Percentiles rank a stretch among this genome's conserved stretches.
phyloP scores from a whole-genome alignment of 2,797 vertebrate species.

The Gallinago stenura region DNA sequence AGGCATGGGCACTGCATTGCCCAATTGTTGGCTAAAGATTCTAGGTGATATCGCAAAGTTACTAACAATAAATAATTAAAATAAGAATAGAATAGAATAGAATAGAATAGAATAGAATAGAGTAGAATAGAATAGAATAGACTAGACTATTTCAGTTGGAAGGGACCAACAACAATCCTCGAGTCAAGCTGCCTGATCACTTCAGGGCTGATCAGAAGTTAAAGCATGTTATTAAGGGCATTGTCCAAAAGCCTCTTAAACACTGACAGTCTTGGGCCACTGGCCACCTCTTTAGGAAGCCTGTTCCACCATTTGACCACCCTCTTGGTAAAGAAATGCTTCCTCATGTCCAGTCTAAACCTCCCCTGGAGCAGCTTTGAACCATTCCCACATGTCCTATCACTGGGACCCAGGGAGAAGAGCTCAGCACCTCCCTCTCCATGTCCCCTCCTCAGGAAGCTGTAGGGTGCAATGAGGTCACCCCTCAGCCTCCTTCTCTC shows the following conservation, averaged over 20 bases:
- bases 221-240: background rate
- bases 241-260: background rate
- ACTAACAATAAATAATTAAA: background rate
- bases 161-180: background rate
- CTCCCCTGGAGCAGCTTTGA: background rate
- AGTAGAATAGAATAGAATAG: background rate
- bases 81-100: background rate
- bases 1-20: background rate
- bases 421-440: background rate
- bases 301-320: background rate
- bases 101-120: background rate
- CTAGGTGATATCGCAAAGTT: background rate
- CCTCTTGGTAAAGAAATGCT: background rate
- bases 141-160: background rate
- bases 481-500: background rate
- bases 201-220: background rate
- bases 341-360: background rate
- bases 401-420: background rate
- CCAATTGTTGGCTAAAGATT: background rate
- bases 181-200: background rate
- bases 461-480: background rate
- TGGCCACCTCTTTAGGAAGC: background rate
- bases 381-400: fast-evolving
- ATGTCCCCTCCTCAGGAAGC: background rate
- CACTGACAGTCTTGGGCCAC: background rate